Base-by-base conservation (phyloP, 2,888 invertebrate species). In the Brenthis daphne region DNA sequence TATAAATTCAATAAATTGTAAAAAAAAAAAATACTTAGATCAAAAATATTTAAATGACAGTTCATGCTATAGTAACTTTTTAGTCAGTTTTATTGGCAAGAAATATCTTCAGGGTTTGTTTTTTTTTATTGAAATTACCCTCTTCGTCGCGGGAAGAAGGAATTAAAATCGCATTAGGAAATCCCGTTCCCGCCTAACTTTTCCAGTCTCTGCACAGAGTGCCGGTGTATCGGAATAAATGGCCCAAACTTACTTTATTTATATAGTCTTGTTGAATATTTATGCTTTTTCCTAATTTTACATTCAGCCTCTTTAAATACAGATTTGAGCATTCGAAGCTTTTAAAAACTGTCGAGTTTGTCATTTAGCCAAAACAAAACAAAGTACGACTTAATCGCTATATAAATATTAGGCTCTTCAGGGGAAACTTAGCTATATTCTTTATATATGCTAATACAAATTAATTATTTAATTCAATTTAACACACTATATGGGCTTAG, bases 81-180 rank as follows among this genome's bases (percentile, higher is more conserved):
- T 77, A 69, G 68, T 82, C 80, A 80, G 77, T 74, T 76, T 74
- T 71, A 70, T 76, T 65, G 64, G 80, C 79, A 80, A 83, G 84
- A 88, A 81, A 82, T 85, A 85, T 85, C 84, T 81, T 80, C 82
- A 77, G 84, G 84, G 83, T 87, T 85, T 80, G 84, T 50, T 84
- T 75, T 87, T 29, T 87, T 77, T 88, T 89, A 89, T 89, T 89
- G 87, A 89, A 90, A 90, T 88, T 88, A 86, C 87, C 87, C 86
- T 85, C 85, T 85, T 85, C 87, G 87, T 85, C 86, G 87, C 85
- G 85, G 86, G 84, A 87, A 89, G 87, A 89, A 85, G 86, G 88
- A 92, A 92, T 92, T 92, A 92, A 92, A 92, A 90, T 90, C 90
- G 87, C 92, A 92, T 92, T 92, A 92, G 90, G 90, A 88, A 91